Base-by-base conservation (phyloP, 1,140 invertebrate genomes). In the Dolichoris vasculosae region DNA sequence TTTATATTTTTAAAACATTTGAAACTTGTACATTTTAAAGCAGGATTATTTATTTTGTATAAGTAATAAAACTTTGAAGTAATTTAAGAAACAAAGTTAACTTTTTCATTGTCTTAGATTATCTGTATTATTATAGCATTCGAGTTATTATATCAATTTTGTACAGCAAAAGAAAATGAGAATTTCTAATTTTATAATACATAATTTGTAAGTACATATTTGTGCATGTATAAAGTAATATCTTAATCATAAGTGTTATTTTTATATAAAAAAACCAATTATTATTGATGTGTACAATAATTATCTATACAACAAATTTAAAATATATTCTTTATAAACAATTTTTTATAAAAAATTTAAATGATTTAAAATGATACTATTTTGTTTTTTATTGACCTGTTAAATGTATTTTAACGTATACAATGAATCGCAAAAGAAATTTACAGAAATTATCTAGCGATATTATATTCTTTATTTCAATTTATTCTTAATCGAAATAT, bases 1-100 rank as follows among this genome's bases (percentile, higher is more conserved):
- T 81, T 51, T 69, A 48, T 81, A 69, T 40, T n/a, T n/a, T 15
- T 26, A 48, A 30, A 80, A 67, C 46, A 2, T 51, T 40, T 46
- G 2, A 80, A 43, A 79, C 35, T 23, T 59, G 64, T 69, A 81
- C 15, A 81, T 69, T 35, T 69, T 69, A 43, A 67, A 69, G 79
- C 11, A 69, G 23, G 8, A 40, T 80, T 43, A 80, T 64, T 81
- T 81, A 81, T 81, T 80, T 82, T 82, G 79, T 82, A 59, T 82
- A 71, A 55, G 59, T 59, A 30, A 23, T 17, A 75, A 43, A 75
- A 6, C 80, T 51, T 51, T 55, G 23, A 71, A 8, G 11, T 59
- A 30, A 75, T 83, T 40, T 59, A 75, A 8, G 13, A 63, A 75
- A 26, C 32, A 59, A 26, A 7, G 11, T 59, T 59, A 38, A 71